A percentile compares a stretch with the other conserved stretches of the same genome.
phyloP scores from a whole-genome alignment of 2,888 invertebrate species.

The Xestobium rufovillosum region DNA sequence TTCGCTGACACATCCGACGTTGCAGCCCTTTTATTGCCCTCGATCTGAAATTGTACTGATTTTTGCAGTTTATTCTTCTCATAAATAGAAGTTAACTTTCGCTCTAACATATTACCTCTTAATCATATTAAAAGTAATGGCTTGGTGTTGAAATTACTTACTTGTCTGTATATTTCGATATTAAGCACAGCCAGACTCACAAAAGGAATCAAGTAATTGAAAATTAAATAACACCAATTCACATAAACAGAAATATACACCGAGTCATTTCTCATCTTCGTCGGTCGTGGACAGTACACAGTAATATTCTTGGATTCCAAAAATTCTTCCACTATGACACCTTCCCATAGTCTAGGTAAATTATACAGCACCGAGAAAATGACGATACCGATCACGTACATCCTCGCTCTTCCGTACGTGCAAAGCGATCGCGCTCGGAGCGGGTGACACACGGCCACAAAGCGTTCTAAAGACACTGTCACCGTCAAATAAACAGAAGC shows the following conservation, averaged over 20 bases:
- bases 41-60: too few relatives aligned
- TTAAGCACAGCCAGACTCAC: slow-evolving; percentile 82
- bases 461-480: slow-evolving; percentile 87
- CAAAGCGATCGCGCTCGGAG: slow-evolving; percentile 82
- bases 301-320: slow-evolving; percentile 47
- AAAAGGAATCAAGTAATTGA: slow-evolving; percentile 92
- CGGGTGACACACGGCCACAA: slow-evolving; percentile 90
- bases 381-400: slow-evolving; percentile 77
- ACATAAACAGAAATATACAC: slow-evolving; percentile 82
- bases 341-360: slow-evolving; percentile 71
- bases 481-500: slow-evolving; percentile 88
- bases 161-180: slow-evolving; percentile 81
- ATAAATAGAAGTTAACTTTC: too few relatives aligned
- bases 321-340: slow-evolving; percentile 39
- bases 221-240: slow-evolving; percentile 88
- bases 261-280: slow-evolving; percentile 59
- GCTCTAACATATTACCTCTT: too few relatives aligned
- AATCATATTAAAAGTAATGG: too few relatives aligned
- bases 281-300: slow-evolving; percentile 64
- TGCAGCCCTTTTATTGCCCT: too few relatives aligned
- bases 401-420: slow-evolving; percentile 77
- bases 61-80: too few relatives aligned
- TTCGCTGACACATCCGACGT: too few relatives aligned
- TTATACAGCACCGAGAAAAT: slow-evolving; percentile 80
- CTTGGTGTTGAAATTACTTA: too few relatives aligned